A percentile compares a stretch with the other conserved stretches of the same genome.
phyloP scores from a whole-genome alignment of 2,113 vertebrate genomes.

The Todiramphus chloris region DNA sequence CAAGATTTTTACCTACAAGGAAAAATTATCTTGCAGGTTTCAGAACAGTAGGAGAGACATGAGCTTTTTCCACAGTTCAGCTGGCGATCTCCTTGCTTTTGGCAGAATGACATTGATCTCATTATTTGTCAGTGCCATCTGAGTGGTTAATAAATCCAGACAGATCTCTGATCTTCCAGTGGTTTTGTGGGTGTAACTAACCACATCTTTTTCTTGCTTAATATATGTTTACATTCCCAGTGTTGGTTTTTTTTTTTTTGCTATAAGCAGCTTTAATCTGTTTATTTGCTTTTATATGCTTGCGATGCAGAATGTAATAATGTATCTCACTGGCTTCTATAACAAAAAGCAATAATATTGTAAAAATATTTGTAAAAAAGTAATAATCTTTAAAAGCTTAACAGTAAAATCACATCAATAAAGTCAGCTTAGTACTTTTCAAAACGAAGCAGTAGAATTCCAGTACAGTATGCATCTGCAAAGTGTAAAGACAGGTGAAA shows the following conservation, averaged over 20 bases:
- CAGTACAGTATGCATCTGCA: neutral
- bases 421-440: neutral
- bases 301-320: neutral
- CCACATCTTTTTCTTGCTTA: neutral
- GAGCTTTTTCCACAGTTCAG: neutral
- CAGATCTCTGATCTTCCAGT: neutral
- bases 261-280: neutral
- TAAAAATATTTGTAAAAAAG: neutral
- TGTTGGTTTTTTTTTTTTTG: neutral
- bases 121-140: neutral
- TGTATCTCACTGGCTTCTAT: neutral
- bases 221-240: neutral
- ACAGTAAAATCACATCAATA: neutral
- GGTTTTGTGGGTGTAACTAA: neutral
- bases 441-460: neutral
- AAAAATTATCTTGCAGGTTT: neutral
- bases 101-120: neutral
- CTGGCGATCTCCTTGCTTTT: neutral
- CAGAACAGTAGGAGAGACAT: neutral
- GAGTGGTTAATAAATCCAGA: neutral
- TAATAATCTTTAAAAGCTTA: conserved; percentile 1
- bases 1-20: neutral
- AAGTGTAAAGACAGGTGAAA: neutral
- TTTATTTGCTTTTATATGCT: neutral
- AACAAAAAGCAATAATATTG: neutral